Percentiles rank a stretch among this genome's conserved stretches.
These are phyloP conservation scores for Ruditapes philippinarum DNA, from an alignment of 1,140 invertebrate genomes.

Conservation along the genomic window DNA sequence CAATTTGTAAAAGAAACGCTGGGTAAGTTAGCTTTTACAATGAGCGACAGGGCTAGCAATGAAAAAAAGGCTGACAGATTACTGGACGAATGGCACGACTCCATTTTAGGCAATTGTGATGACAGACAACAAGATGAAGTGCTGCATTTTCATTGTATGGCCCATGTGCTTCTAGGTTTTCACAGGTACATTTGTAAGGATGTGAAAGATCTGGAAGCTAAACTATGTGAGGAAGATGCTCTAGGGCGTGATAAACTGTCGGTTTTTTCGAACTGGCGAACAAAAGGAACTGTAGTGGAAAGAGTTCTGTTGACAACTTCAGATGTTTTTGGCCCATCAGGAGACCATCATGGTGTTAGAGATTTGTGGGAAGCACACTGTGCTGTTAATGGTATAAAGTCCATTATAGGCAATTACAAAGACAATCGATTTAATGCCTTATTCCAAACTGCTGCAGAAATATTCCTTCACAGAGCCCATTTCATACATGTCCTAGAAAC, in stretches of 20 bases:
- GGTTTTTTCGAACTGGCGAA: neutral
- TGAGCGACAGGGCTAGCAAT: constrained; percentile 36
- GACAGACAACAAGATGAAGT: neutral
- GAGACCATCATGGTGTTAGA: constrained; percentile 16
- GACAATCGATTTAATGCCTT: constrained; percentile 42
- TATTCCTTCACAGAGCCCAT: neutral
- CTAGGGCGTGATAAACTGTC: neutral
- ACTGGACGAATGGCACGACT: constrained; percentile 2
- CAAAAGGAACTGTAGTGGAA: constrained; percentile 2
- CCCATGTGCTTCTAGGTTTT: constrained; percentile 18
- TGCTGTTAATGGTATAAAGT: constrained; percentile 48
- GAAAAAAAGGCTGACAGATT: constrained; percentile 34
- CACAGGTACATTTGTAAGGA: constrained; percentile 3
- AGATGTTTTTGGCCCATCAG: constrained; percentile 29
- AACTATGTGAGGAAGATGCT: neutral
- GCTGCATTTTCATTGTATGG: constrained; percentile 54
- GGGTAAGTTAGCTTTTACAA: neutral
- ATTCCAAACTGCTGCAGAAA: constrained; percentile 22
- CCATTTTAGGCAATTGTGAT: neutral
- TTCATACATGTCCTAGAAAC: constrained; percentile 18
- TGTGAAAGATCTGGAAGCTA: neutral
- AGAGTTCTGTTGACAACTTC: neutral
- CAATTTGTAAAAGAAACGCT: neutral
- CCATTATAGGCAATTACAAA: constrained; percentile 25
- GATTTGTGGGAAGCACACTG: constrained; percentile 52